Base-by-base conservation (phyloP, 2,797 vertebrate species). In the Paedocypris micromegethes region DNA sequence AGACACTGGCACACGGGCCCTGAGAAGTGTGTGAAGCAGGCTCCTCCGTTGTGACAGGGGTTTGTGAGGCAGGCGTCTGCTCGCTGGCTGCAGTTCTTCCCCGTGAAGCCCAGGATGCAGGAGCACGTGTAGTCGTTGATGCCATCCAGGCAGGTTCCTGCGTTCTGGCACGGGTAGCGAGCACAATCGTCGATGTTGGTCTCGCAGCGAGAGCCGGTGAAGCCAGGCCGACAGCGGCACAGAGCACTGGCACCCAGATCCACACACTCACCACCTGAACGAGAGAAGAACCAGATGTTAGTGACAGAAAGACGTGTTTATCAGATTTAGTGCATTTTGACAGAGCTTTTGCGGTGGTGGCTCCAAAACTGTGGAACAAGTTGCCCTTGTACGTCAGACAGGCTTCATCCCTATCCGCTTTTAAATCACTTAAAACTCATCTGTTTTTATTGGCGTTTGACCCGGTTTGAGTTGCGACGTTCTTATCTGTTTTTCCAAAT, bases 21-120 rank as follows among this genome's bases (percentile, higher is more conserved):
- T 0, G 91, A 91, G 81, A 96, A 94, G 81, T 97, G 94, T 6
- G 92, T 93, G 82, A 90, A 97, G 84, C 94, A 96, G 0, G 91
- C 92, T 50, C 91, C 94, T 0, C 94, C 90, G 0, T 95, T 88
- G 55, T 89, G 86, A 79, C 93, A 95, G 0, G 93, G 93, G 3
- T 82, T 83, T 0, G 84, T 81, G 1, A 89, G 86, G 4, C 94
- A 96, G 5, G 92, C 91, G 0, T 95, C 93, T 0, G 88, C 87
- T 23, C 92, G 90, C 37, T 88, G 80, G 0, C 88, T 89, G 78
- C 94, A 96, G 85, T 93, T 92, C 77, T 91, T 90, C n/a, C 93
- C 93, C 0, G 89, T 88, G 68, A 92, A 97, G 4, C 94, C 94
- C 40, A 96, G 85, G 0, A 92, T 95, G 73, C 94, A 96, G 43